Base-by-base conservation (phyloP, 1,140 invertebrate species). In the Saxidomus purpurata region DNA sequence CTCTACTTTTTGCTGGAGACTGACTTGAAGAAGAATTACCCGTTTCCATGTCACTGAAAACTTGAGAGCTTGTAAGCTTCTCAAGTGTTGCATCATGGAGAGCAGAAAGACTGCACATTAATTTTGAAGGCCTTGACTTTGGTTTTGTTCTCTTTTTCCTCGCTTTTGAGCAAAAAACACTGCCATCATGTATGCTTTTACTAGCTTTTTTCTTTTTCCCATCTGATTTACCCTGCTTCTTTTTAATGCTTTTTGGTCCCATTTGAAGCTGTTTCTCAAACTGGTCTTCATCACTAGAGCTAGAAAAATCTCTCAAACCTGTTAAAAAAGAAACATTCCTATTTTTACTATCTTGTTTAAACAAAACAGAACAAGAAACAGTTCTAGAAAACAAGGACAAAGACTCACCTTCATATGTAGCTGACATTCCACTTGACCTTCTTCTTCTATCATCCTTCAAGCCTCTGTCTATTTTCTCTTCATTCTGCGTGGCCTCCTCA, bases 41-140 rank as follows among this genome's bases (percentile, higher is more conserved):
- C 31, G 43, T 52, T 22, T 84, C 63, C 28, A 43, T 22, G 17
- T 84, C 90, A 80, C 67, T 81, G 34, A 49, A 82, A 25, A 80
- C 47, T 43, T 52, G 47, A 22, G 76, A 55, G 22, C 92, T 91
- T 28, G 89, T 93, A 13, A 95, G 87, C 87, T 92, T 94, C 31
- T 93, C 94, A 59, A 95, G 63, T 11, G 94, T 95, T 3, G 94
- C 94, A 92, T 94, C 92, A 91, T 95, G 94, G 9, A 95, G 82
- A 9, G 94, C 82, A 34, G 93, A 94, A 77, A 95, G 83, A 84
- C 93, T 93, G 55, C 92, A 92, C 89, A 94, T 93, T 38, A 94
- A 67, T 77, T 93, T 94, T 47, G 85, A 81, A 71, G 74, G 36
- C 9, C 84, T 90, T 17, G 81, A 47, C 34, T 59, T 67, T 76